Conservation (phyloP, 2,113 vertebrate genomes). For the Sylvia atricapilla region DNA sequence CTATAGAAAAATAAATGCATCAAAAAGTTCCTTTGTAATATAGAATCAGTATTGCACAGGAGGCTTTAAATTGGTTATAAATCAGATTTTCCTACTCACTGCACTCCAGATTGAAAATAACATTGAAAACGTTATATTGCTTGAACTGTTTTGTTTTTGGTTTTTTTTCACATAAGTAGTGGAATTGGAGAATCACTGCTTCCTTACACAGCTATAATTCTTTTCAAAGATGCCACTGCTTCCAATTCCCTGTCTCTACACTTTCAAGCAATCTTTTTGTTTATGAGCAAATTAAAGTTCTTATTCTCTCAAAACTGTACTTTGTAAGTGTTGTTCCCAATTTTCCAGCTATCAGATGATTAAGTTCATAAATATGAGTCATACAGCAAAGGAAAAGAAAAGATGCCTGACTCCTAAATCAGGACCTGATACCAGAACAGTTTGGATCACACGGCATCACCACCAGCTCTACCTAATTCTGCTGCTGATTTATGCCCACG, state of each 20-base stretch:
- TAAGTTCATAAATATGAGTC: neutral
- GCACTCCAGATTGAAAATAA: neutral
- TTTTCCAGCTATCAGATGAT: neutral
- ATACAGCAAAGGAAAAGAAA: neutral
- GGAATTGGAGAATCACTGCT: neutral
- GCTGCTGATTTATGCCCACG: neutral
- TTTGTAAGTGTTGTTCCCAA: neutral
- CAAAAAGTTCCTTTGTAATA: neutral
- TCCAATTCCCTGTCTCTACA: neutral
- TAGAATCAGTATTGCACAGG: neutral
- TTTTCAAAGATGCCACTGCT: neutral
- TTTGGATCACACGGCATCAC: neutral
- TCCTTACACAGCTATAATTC: neutral
- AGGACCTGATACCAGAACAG: rapidly evolving
- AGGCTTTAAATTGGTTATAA: neutral
- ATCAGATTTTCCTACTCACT: neutral
- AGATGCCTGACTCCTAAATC: neutral
- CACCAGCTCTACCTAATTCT: neutral
- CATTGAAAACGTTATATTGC: neutral
- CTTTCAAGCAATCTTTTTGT: neutral
- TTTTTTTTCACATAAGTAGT: neutral
- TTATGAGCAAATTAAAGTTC: neutral
- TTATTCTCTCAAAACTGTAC: neutral
- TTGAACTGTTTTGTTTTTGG: neutral
- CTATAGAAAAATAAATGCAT: neutral